Evolutionary conservation across 1,140 invertebrate genomes (phyloP).

Genomic region (Xylocopa sonorina): DNA sequence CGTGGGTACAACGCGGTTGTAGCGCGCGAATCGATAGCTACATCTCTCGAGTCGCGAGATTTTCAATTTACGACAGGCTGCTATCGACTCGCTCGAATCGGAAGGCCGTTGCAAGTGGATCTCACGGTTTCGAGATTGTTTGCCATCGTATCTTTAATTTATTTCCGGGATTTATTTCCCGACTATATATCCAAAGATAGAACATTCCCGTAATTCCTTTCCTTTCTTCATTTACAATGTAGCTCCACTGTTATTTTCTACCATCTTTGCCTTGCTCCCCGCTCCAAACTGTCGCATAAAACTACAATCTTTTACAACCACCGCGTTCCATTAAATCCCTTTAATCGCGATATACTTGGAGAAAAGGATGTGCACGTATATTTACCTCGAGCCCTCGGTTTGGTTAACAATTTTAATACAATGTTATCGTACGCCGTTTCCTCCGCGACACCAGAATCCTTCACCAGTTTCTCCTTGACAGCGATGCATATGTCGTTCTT

Average conservation of each 20-base stretch:
- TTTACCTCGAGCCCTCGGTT: constrained; percentile 93
- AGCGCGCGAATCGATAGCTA: constrained; percentile 6
- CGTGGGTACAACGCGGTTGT: background rate
- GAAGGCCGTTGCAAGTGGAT: background rate
- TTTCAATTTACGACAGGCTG: background rate
- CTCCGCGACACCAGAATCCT: constrained; percentile 96
- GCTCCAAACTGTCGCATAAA: too few relatives aligned
- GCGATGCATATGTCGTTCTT: constrained; percentile 95
- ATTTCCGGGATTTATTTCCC: background rate
- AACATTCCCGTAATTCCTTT: background rate
- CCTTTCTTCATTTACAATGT: too few relatives aligned
- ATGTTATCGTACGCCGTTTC: constrained; percentile 94
- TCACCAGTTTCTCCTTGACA: constrained; percentile 95
- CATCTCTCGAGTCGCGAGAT: background rate
- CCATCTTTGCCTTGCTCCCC: background rate
- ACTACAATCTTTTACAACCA: too few relatives aligned
- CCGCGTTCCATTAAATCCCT: too few relatives aligned
- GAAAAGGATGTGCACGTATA: too few relatives aligned
- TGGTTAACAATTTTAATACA: constrained; percentile 90
- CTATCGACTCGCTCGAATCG: background rate
- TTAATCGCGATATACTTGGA: too few relatives aligned
- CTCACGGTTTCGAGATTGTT: background rate
- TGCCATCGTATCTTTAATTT: background rate
- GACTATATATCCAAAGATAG: background rate
- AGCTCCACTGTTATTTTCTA: background rate